Evolutionary conservation across 1,140 invertebrate genomes (phyloP), one percentile per base, ranked within the genome.

Genomic region (Aphaenogaster ashmeadi): DNA sequence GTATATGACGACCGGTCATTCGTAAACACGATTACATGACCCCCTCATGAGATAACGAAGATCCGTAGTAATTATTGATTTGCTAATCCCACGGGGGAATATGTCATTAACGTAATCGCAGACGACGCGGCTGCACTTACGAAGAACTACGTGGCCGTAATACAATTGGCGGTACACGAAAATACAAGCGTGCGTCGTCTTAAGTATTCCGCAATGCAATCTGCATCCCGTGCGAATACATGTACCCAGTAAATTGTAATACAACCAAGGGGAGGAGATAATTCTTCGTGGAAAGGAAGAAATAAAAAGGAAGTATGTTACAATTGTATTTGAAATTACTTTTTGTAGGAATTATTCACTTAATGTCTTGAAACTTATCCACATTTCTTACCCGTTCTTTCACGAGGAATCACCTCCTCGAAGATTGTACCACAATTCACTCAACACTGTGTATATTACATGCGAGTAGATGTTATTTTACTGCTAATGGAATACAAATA

Each of bases 61-160:
- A 89, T 64, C 6, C 74, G 27, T 58, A 77, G 50, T 91, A 91
- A 91, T 89, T 84, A 91, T 91, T 91, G 79, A 91, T 91, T 89
- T 87, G 56, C 58, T 81, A 91, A 80, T 60, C 33, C 47, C 6
- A 44, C 18, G 4, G 11, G 3, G 33, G 11, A 50, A 50, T 27
- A 33, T 91, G 54, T 89, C n/a, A 91, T 91, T 91, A 89, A 33
- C 9, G n/a, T 91, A 89, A 91, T 91, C 54, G 60, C 18, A 58
- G 74, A n/a, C 27, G 36, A 85, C n/a, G 41, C 66, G 74, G 56
- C 56, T 81, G 33, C 52, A 86, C 54, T 90, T 90, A 80, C 60
- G 71, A 83, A 87, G 75, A 75, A 11, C 52, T 74, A 77, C 18
- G 47, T 75, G 41, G 44, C 33, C 27, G 13, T 84, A 75, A 84